A percentile compares a stretch with the other conserved stretches of the same genome.
These are phyloP conservation scores for Oreochromis niloticus DNA, from an alignment of 2,113 vertebrate species.

Conservation along the genomic window DNA sequence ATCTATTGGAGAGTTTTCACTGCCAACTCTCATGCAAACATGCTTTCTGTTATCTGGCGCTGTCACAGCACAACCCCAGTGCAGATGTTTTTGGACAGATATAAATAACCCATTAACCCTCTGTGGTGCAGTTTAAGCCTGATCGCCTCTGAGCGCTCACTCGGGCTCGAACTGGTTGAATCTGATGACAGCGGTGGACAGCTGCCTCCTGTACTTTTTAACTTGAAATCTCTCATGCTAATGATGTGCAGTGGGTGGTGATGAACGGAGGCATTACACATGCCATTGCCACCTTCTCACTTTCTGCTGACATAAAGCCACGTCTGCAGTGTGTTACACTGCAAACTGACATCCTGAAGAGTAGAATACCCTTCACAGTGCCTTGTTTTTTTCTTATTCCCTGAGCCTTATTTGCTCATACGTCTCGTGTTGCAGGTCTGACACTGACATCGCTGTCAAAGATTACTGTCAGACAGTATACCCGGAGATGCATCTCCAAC, in stretches of 20 bases:
- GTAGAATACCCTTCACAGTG: neutral
- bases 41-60: neutral
- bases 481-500: neutral
- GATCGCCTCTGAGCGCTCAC: neutral
- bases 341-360: conserved; percentile 19
- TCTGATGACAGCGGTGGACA: neutral
- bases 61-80: neutral
- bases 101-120: neutral
- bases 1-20: neutral
- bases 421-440: conserved; percentile 15
- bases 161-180: neutral
- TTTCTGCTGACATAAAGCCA: conserved; percentile 35
- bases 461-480: conserved; percentile 12
- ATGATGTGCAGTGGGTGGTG: conserved; percentile 50
- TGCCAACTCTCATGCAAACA: conserved; percentile 8
- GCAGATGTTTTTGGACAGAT: conserved; percentile 5
- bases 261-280: conserved; percentile 31
- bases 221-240: conserved; percentile 6
- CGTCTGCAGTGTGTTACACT: conserved; percentile 11
- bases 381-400: neutral
- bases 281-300: conserved; percentile 34
- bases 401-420: conserved; percentile 30
- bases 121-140: neutral
- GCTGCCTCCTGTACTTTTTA: conserved; percentile 3
- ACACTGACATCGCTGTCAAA: conserved; percentile 39